These are phyloP conservation scores for Drosophila parvula DNA, from an alignment of 1,140 invertebrate species.

Conservation along the genomic window DNA sequence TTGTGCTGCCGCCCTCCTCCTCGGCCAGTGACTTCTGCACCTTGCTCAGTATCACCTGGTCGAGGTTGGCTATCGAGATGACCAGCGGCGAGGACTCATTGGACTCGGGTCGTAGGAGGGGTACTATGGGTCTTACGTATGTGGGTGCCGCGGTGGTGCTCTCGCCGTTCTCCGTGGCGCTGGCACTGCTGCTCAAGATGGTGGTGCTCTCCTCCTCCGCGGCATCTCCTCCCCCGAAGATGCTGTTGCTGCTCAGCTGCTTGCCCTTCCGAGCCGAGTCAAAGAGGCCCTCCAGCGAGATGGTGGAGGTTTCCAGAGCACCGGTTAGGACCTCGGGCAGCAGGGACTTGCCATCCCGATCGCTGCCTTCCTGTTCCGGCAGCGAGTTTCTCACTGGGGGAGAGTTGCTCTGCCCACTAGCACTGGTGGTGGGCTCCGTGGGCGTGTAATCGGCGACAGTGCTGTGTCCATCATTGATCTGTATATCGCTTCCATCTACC, in stretches of 20 bases:
- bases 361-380: slow-evolving; percentile 39
- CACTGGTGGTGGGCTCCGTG: slow-evolving; percentile 53
- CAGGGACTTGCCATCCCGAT: slow-evolving; percentile 74
- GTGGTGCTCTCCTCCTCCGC: slow-evolving; percentile 19
- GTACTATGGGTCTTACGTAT: slow-evolving; percentile 82
- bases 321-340: slow-evolving; percentile 73
- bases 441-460: slow-evolving; percentile 81
- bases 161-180: slow-evolving; percentile 16
- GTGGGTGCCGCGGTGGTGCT: slow-evolving; percentile 33
- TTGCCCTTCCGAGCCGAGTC: slow-evolving; percentile 84
- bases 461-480: slow-evolving; percentile 80
- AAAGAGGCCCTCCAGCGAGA: slow-evolving; percentile 87
- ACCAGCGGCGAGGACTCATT: slow-evolving; percentile 84
- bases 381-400: slow-evolving; percentile 63
- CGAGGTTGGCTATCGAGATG: slow-evolving; percentile 84
- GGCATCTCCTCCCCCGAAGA: not conserved
- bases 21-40: slow-evolving; percentile 60
- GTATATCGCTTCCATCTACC: slow-evolving; percentile 83
- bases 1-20: slow-evolving; percentile 4
- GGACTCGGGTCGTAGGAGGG: slow-evolving; percentile 80
- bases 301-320: slow-evolving; percentile 86
- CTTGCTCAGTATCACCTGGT: slow-evolving; percentile 83
- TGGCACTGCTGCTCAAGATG: slow-evolving; percentile 14
- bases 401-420: slow-evolving; percentile 13
- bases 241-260: slow-evolving; percentile 50